Evolutionary conservation across 2,797 vertebrate species (phyloP).

Genomic region (Pseudocheirus occidentalis): DNA sequence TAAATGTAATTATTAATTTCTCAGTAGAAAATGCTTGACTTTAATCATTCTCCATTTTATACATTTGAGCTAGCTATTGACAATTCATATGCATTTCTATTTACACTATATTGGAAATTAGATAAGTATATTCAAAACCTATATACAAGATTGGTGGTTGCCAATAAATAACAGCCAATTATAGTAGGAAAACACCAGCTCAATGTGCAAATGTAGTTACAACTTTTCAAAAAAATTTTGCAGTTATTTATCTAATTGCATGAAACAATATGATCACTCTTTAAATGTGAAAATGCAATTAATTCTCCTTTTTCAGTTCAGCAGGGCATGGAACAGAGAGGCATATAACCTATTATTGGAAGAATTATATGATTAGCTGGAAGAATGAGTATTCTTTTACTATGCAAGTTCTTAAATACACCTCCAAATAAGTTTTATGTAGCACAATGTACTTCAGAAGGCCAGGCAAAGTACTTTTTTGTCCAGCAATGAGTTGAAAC

Average conservation of each 20-base stretch:
- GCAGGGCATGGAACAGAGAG: not conserved
- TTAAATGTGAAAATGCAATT: not conserved
- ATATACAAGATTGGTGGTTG: not conserved
- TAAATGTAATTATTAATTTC: not conserved
- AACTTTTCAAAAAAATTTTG: not conserved
- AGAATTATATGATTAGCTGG: too few relatives aligned
- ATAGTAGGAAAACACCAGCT: not conserved
- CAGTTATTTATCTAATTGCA: not conserved
- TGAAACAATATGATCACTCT: not conserved
- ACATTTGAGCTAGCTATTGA: not conserved
- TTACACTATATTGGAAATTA: not conserved
- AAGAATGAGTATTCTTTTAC: too few relatives aligned
- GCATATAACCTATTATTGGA: not conserved
- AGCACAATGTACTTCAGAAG: too few relatives aligned
- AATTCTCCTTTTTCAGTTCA: not conserved
- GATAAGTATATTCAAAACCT: not conserved
- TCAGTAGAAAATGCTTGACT: not conserved
- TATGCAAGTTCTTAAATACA: too few relatives aligned
- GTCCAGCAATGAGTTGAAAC: too few relatives aligned
- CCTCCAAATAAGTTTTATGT: too few relatives aligned
- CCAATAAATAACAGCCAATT: not conserved
- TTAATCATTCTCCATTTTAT: not conserved
- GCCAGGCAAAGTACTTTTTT: too few relatives aligned
- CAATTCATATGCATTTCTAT: not conserved
- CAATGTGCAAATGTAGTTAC: not conserved